Evolutionary conservation across 1,140 invertebrate genomes (phyloP).

Genomic region (Drosophila baimaii): DNA sequence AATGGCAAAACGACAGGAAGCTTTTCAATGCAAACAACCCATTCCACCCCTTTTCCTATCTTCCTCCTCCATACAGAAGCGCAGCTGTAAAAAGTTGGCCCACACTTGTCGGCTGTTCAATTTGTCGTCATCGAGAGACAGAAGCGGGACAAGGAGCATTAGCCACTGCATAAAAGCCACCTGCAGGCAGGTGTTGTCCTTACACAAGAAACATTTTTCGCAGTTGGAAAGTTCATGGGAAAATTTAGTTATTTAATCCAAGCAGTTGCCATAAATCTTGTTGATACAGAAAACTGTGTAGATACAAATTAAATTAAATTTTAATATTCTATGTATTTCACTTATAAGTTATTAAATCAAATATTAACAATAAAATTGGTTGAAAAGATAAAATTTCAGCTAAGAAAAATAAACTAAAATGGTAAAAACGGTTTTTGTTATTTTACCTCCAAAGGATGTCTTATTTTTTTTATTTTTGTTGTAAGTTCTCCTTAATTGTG

Average conservation of each 20-base stretch:
- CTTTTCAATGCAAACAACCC: constrained; percentile 48
- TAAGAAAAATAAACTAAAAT: no score
- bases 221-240: background rate
- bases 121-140: constrained; percentile 49
- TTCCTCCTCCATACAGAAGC: constrained; percentile 1
- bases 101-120: constrained; percentile 51
- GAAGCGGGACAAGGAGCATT: constrained; percentile 27
- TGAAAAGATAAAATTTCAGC: no score
- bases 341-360: no score
- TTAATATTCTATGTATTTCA: background rate
- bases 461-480: no score
- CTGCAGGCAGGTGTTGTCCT: constrained; percentile 5
- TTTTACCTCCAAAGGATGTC: no score
- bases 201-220: background rate
- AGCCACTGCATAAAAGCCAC: constrained; percentile 20
- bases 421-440: no score
- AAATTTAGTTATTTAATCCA: background rate
- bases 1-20: constrained; percentile 56
- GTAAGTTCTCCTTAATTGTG: no score
- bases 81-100: constrained; percentile 37
- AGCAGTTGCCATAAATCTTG: no score
- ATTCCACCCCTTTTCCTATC: constrained; percentile 1
- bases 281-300: background rate
- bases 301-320: background rate
- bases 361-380: no score